Evolutionary conservation across 2,888 invertebrate species (phyloP).

Genomic region (Nymphalis c-album): DNA sequence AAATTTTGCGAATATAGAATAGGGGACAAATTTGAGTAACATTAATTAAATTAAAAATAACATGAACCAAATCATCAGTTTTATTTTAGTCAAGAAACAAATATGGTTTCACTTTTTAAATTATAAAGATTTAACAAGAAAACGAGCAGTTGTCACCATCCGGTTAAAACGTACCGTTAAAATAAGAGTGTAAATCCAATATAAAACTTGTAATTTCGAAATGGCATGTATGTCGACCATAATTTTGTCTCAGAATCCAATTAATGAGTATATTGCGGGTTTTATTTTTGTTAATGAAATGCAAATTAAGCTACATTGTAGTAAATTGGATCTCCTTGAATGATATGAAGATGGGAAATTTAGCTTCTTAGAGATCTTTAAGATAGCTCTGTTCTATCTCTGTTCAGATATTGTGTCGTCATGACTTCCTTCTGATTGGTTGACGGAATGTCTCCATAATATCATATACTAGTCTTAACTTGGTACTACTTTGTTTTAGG

Average conservation of each 20-base stretch:
- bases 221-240: conserved; percentile 63
- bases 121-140: not conserved
- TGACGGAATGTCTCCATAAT: not conserved
- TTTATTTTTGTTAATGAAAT: conserved; percentile 23
- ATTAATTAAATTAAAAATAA: not conserved
- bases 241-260: conserved; percentile 24
- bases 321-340: conserved; percentile 16
- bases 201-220: conserved; percentile 69
- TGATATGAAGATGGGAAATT: not conserved
- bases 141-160: conserved; percentile 36
- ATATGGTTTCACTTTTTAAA: too few relatives aligned
- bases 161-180: conserved; percentile 62
- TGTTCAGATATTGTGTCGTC: not conserved
- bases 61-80: not conserved
- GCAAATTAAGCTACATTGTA: conserved; percentile 28
- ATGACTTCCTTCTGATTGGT: not conserved
- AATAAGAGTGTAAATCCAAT: conserved; percentile 53
- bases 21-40: too few relatives aligned
- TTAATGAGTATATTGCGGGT: conserved; percentile 14
- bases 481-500: too few relatives aligned
- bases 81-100: too few relatives aligned
- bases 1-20: too few relatives aligned
- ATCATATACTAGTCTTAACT: too few relatives aligned
- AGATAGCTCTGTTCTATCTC: not conserved
- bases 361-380: not conserved